Percentiles rank a stretch among this genome's conserved stretches.
These are phyloP conservation scores for Episyrphus balteatus DNA, from an alignment of 1,140 invertebrate genomes.

Conservation along the genomic window DNA sequence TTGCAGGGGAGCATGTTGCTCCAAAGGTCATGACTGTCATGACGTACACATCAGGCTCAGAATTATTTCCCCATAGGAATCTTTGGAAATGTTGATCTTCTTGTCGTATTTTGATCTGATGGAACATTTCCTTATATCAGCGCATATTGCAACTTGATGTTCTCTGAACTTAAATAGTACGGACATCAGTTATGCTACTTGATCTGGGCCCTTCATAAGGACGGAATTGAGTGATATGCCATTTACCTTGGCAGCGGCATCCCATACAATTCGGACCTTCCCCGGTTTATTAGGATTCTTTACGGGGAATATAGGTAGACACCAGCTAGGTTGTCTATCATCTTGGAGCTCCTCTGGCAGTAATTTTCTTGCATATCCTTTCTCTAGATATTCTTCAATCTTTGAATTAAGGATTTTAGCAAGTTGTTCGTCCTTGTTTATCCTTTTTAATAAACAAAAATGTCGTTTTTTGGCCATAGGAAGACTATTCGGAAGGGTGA, in stretches of 20 bases:
- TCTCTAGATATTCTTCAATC: background rate
- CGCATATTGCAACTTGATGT: conserved; percentile 9
- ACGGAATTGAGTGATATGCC: conserved; percentile 16
- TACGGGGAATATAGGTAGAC: conserved; percentile 25
- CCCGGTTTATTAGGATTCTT: conserved; percentile 17
- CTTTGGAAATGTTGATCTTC: conserved; percentile 16
- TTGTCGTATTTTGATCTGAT: conserved; percentile 12
- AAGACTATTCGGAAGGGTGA: no score
- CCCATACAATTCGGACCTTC: conserved; percentile 23
- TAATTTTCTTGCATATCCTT: conserved; percentile 4
- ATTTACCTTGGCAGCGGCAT: conserved; percentile 18
- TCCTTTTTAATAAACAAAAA: no score
- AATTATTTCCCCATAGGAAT: conserved; percentile 21
- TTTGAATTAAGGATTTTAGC: background rate
- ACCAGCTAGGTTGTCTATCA: conserved; percentile 14
- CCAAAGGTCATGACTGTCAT: conserved; percentile 23
- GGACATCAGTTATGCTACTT: conserved; percentile 8
- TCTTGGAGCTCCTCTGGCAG: background rate
- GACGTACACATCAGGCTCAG: conserved; percentile 6
- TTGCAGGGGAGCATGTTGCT: conserved; percentile 22
- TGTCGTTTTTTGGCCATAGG: no score
- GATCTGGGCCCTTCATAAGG: conserved; percentile 19
- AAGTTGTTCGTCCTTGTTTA: no score
- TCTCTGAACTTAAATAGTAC: conserved; percentile 17
- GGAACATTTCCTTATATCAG: conserved; percentile 35